Evolutionary conservation across 2,797 vertebrate species (phyloP).

Genomic region (Antennarius maculatus): DNA sequence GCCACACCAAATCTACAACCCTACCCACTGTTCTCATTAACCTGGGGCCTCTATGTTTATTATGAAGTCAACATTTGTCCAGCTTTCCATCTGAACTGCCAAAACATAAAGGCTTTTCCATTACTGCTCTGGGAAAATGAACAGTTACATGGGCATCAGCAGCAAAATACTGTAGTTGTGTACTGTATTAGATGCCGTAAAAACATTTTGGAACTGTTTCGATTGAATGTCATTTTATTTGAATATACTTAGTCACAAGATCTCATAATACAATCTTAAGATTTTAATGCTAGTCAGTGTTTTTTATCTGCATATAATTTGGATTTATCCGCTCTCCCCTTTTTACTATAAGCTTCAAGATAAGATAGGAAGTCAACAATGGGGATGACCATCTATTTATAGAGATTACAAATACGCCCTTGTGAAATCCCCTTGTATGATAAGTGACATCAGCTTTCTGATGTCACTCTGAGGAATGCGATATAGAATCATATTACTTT

Average conservation of each 20-base stretch:
- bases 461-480: conserved; percentile 54
- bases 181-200: conserved; percentile 45
- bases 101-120: conserved; percentile 80
- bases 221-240: conserved; percentile 26
- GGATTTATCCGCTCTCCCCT: background rate
- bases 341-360: background rate
- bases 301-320: background rate
- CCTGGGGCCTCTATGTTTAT: conserved; percentile 65
- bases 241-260: conserved; percentile 6
- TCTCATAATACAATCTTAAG: conserved; percentile 1
- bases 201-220: conserved; percentile 47
- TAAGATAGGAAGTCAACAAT: conserved; percentile 9
- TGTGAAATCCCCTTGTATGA: conserved; percentile 57
- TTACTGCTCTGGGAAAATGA: conserved; percentile 75
- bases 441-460: conserved; percentile 48
- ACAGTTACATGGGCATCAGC: conserved; percentile 65
- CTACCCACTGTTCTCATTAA: conserved; percentile 48
- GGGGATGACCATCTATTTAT: conserved; percentile 41
- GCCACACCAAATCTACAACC: conserved; percentile 12
- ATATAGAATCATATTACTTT: conserved; percentile 9
- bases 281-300: background rate
- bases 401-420: conserved; percentile 44
- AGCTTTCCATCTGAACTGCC: conserved; percentile 79
- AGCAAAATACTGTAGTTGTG: conserved; percentile 39
- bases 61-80: conserved; percentile 71